Base-by-base conservation (phyloP, 2,113 vertebrate species). In the Ondatra zibethicus region DNA sequence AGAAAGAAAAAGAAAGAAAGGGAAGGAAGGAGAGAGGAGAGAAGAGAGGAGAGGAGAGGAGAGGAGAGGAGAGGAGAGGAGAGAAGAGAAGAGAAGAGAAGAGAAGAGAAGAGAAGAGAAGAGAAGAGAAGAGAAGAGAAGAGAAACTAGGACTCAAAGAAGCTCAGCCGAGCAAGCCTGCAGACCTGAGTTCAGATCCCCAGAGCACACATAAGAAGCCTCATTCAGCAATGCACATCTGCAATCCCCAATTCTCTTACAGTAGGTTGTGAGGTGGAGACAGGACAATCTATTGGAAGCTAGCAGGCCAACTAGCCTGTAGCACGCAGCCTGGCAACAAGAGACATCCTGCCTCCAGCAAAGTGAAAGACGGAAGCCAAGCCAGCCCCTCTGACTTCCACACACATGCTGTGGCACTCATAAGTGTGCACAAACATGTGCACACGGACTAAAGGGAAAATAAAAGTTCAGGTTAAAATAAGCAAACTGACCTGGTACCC, bases 81-180 rank as follows among this genome's bases (percentile, higher is more conserved):
- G 52, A 0, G 52, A 52, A 17, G 4, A 4, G 16, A 3, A 1
- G 16, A 55, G 45, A 55, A 55, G 52, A 3, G 50, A 52, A 52
- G 11, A 2, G 14, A 55, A 4, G 16, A 55, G 17, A 1, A 1
- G 52, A 1, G 4, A 55, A 55, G 4, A 1, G 3, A 55, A 58
- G 55, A 5, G 17, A 55, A 55, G 52, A 1, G 4, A 55, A 55
- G 4, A 1, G 3, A 55, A 58, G 55, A 5, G 17, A 19, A 58
- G 55, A 6, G 55, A 19, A 58, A 58, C 55, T 58, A 58, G 55
- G 55, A 58, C 4, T 58, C 5, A 7, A 45, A 45, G 72, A 39
- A 25, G 21, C 72, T 42, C 72, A 23, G 21, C n/a, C 9, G 3
- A 73, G 72, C 72, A 42, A 63, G 61, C 39, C 82, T 6, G 39